Evolutionary conservation across 2,888 invertebrate species (phyloP), one percentile per base, ranked within the genome.

Genomic region (Plagodis pulveraria): DNA sequence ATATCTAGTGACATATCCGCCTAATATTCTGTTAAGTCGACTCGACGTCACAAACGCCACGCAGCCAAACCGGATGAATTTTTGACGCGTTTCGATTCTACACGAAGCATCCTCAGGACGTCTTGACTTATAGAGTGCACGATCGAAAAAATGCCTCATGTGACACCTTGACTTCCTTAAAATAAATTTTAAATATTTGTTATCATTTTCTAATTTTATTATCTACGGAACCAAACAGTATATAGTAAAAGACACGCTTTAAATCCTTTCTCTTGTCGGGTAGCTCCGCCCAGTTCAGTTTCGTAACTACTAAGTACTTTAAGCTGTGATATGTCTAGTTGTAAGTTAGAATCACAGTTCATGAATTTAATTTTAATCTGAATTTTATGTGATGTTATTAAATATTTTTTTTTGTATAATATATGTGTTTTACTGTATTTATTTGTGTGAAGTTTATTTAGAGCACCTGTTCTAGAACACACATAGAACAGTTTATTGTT

Each of bases 311-410:
- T 38, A 9, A 22, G 22, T 22, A 22, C 22, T 51, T 33, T 9
- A 42, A 33, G 35, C 80, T 80, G 79, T 79, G 79, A 79, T 79
- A 78, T 56, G 63, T 53, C 53, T 77, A 76, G 76, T 69, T 67
- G 5, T 36, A 78, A 76, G 73, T 59, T 61, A 48, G 63, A 22
- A 72, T 73, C 74, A 75, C 71, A 73, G 66, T 74, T 61, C 66
- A 72, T 63, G 36, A 59, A 61, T 72, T 63, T 67, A 12, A 36
- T 68, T 57, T 51, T 68, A 66, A 72, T 69, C 43, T 63, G 73
- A 71, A 64, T 72, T 78, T 69, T 75, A 74, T 71, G 62, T 52
- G 66, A 72, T 64, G 69, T 74, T 77, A 72, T 63, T 73, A 49
- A 78, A 66, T 73, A 73, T 74, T 69, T 78, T 73, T 74, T 69